Conservation (phyloP, 1,140 invertebrate species). For the Leucophenga varia region DNA sequence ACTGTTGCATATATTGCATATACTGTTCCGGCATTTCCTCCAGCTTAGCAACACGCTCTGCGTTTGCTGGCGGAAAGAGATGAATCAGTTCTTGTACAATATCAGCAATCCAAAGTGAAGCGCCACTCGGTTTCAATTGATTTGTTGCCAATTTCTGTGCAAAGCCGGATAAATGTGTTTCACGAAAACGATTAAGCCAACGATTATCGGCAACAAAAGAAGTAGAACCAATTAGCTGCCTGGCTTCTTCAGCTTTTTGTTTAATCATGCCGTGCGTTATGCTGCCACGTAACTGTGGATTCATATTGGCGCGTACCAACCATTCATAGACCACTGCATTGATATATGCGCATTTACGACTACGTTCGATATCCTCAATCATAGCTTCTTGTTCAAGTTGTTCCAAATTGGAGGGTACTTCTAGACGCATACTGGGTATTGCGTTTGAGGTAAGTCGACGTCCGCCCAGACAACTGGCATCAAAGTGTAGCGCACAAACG, state of each 20-base stretch:
- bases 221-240: conserved; percentile 42
- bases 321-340: conserved; percentile 53
- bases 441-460: conserved; percentile 42
- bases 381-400: conserved; percentile 47
- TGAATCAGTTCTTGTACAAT: conserved; percentile 47
- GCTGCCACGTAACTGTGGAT: conserved; percentile 48
- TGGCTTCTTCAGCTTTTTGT: conserved; percentile 45
- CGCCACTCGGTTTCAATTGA: conserved; percentile 41
- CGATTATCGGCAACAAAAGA: conserved; percentile 48
- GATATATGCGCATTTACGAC: conserved; percentile 47
- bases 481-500: conserved; percentile 47
- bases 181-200: conserved; percentile 49
- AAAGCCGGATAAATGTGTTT: conserved; percentile 47
- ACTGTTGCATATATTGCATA: conserved; percentile 49
- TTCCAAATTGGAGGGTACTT: conserved; percentile 46
- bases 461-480: conserved; percentile 42
- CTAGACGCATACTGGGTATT: conserved; percentile 37
- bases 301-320: conserved; percentile 46
- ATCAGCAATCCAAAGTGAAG: conserved; percentile 46
- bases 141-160: conserved; percentile 47
- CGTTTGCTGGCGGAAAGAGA: conserved; percentile 45
- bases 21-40: conserved; percentile 51
- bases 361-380: conserved; percentile 48
- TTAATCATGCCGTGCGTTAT: conserved; percentile 55
- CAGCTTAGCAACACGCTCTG: conserved; percentile 45